Evolutionary conservation across 2,113 vertebrate genomes (phyloP).

Genomic region (Ovibos moschatus): DNA sequence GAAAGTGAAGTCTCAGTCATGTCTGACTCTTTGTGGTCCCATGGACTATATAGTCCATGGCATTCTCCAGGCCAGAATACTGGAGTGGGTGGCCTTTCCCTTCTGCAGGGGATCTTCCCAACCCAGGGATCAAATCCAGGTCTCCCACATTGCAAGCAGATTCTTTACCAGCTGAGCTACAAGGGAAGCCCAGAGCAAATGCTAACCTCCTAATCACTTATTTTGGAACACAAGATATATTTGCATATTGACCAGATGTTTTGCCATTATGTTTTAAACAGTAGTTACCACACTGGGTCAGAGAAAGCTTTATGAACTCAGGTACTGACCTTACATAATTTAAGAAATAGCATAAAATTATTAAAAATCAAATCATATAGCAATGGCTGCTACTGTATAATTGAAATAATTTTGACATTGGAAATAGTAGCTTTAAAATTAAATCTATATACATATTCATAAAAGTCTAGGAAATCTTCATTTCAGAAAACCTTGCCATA

Average conservation of each 20-base stretch:
- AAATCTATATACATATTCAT: neutral
- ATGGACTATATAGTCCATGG: neutral
- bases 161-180: neutral
- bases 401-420: neutral
- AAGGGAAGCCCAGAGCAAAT: neutral
- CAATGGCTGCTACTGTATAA: neutral
- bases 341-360: neutral
- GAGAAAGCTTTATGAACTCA: neutral
- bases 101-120: neutral
- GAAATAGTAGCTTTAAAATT: neutral
- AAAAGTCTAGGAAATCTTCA: neutral
- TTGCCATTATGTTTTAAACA: neutral
- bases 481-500: neutral
- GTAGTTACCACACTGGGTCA: neutral
- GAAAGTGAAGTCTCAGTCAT: neutral
- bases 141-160: fast-evolving
- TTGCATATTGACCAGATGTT: neutral
- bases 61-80: neutral
- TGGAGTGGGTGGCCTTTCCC: neutral
- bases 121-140: neutral
- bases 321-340: neutral
- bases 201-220: neutral
- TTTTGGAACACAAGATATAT: neutral
- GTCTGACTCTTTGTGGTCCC: neutral
- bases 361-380: neutral